These are phyloP conservation scores for Aphidoletes aphidimyza DNA, from an alignment of 2,888 invertebrate genomes.

Conservation along the genomic window DNA sequence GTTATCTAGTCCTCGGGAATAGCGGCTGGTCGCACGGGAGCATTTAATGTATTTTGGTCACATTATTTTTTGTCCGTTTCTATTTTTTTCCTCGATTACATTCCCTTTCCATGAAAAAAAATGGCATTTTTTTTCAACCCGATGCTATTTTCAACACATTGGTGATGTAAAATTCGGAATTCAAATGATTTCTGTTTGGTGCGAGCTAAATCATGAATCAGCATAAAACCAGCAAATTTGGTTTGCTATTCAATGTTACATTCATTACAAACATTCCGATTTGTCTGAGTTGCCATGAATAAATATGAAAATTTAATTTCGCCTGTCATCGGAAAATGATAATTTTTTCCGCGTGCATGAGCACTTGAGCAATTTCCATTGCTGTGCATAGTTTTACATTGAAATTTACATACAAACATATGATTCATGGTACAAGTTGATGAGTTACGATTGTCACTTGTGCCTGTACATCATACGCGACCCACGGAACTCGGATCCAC, in stretches of 20 bases:
- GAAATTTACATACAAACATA: neutral
- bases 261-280: neutral
- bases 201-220: no score
- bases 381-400: neutral
- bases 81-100: no score
- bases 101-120: no score
- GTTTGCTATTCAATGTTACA: no score
- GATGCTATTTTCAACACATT: no score
- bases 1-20: neutral
- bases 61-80: no score
- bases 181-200: no score
- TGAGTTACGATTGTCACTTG: neutral
- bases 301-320: slow-evolving; percentile 17
- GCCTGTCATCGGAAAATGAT: slow-evolving; percentile 15
- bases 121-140: no score
- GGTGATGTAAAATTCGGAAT: no score
- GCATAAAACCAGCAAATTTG: neutral
- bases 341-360: slow-evolving; percentile 28
- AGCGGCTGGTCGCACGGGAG: no score
- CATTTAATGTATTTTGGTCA: no score
- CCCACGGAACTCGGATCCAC: no score
- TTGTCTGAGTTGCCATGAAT: neutral
- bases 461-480: neutral
- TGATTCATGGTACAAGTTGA: slow-evolving; percentile 6
- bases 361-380: neutral